Conservation (phyloP, 2,888 invertebrate species). For the Leucophora obtusa region DNA sequence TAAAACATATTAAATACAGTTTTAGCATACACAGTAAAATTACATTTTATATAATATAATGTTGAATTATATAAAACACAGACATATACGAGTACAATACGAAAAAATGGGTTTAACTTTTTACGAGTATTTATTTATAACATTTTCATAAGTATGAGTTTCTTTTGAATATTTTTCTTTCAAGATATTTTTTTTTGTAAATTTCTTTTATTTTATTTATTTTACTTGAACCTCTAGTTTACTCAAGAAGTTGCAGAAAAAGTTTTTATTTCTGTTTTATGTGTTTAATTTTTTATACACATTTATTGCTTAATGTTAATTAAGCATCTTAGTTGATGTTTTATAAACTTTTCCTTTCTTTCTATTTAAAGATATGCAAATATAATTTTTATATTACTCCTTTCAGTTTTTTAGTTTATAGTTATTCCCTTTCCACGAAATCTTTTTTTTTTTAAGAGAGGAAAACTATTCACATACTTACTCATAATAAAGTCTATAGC, state of each 20-base stretch:
- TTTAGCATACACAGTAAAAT: too few species aligned
- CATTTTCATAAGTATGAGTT: too few species aligned
- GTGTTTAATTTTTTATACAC: neutral
- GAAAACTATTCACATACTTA: conserved; percentile 39
- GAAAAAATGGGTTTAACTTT: too few species aligned
- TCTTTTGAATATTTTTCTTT: too few species aligned
- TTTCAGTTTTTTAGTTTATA: neutral
- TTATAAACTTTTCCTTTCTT: conserved; percentile 22
- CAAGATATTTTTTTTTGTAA: too few species aligned
- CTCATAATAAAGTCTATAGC: conserved; percentile 56
- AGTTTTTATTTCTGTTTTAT: conserved; percentile 2
- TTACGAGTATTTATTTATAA: too few species aligned
- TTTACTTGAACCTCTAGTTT: neutral
- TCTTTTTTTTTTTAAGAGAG: neutral
- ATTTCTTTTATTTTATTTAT: neutral
- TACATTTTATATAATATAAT: too few species aligned
- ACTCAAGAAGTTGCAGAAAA: neutral
- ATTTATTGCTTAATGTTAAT: conserved; percentile 15
- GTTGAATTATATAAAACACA: too few species aligned
- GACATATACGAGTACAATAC: too few species aligned
- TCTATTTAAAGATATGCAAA: too few species aligned
- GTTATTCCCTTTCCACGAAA: conserved; percentile 11
- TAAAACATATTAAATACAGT: too few species aligned
- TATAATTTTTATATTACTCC: neutral
- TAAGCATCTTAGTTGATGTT: conserved; percentile 36